Conservation (phyloP, 2,888 invertebrate species). For the Ochropacha duplaris region DNA sequence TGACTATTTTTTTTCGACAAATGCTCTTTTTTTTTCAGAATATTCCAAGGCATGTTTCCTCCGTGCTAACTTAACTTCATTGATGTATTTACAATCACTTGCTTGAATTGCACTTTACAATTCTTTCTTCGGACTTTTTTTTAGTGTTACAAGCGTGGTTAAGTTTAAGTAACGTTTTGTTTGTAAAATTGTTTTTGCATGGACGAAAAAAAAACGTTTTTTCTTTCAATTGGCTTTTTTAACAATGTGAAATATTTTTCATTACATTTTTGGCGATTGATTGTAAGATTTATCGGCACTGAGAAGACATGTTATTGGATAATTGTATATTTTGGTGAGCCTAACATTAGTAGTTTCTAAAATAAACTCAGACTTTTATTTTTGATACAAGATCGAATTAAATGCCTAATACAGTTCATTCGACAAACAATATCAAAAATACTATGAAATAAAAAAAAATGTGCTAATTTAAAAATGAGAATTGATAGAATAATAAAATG, state of each 20-base stretch:
- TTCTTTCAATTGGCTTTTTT: slow-evolving; percentile 26
- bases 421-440: too few species aligned
- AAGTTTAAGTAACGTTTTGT: slow-evolving; percentile 41
- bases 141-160: slow-evolving; percentile 46
- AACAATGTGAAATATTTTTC: slow-evolving; percentile 17
- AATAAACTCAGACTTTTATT: background rate
- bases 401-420: too few species aligned
- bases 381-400: background rate
- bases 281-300: slow-evolving; percentile 15
- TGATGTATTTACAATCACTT: slow-evolving; percentile 59
- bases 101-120: slow-evolving; percentile 49
- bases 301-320: slow-evolving; percentile 29
- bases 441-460: too few species aligned
- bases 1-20: slow-evolving; percentile 32
- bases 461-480: too few species aligned
- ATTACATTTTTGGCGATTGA: slow-evolving; percentile 17
- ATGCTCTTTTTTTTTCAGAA: slow-evolving; percentile 23
- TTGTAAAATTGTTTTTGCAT: slow-evolving; percentile 48
- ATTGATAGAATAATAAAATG: too few species aligned
- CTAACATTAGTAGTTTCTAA: background rate
- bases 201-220: slow-evolving; percentile 20
- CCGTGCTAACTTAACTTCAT: slow-evolving; percentile 38
- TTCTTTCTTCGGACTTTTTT: slow-evolving; percentile 27
- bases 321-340: slow-evolving; percentile 46
- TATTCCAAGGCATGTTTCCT: slow-evolving; percentile 71